Evolutionary conservation across 1,140 invertebrate species (phyloP).

Genomic region (Holcopasites calliopsidis): DNA sequence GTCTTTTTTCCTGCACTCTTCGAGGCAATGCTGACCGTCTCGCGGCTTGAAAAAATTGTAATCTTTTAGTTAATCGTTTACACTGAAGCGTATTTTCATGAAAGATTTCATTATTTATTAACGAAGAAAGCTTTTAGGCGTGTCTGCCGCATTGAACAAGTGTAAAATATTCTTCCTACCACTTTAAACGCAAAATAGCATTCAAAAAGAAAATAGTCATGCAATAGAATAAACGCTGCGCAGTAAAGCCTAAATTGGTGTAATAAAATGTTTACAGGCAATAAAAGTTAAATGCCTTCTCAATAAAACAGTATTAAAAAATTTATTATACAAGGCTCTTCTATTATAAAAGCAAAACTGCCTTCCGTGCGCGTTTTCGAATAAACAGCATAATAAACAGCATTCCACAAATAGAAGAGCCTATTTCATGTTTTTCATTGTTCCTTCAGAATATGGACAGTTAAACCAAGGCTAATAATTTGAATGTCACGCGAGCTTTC

Average conservation of each 20-base stretch:
- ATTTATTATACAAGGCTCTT: no score
- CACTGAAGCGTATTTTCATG: background rate
- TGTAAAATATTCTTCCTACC: no score
- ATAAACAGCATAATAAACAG: background rate
- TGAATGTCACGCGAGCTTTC: conserved; percentile 41
- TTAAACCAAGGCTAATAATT: conserved; percentile 25
- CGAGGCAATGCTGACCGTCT: background rate
- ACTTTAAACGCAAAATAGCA: no score
- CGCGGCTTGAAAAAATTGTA: background rate
- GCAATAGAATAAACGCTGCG: background rate
- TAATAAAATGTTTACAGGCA: background rate
- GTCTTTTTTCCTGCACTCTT: background rate
- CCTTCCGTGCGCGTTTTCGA: background rate
- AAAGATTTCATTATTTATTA: background rate
- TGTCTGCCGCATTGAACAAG: no score
- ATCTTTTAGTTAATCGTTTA: background rate
- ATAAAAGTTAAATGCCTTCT: background rate
- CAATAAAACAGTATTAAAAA: background rate
- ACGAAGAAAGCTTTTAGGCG: no score
- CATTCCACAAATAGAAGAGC: background rate
- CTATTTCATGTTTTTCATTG: background rate
- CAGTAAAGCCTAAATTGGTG: background rate
- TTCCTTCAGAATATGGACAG: conserved; percentile 10
- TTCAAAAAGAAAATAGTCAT: no score
- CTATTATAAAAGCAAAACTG: background rate